Evolutionary conservation across 92 coral and sea anemone genomes (phyloP), one percentile per base, ranked within the genome.

Genomic region (Scolanthus callimorphus): DNA sequence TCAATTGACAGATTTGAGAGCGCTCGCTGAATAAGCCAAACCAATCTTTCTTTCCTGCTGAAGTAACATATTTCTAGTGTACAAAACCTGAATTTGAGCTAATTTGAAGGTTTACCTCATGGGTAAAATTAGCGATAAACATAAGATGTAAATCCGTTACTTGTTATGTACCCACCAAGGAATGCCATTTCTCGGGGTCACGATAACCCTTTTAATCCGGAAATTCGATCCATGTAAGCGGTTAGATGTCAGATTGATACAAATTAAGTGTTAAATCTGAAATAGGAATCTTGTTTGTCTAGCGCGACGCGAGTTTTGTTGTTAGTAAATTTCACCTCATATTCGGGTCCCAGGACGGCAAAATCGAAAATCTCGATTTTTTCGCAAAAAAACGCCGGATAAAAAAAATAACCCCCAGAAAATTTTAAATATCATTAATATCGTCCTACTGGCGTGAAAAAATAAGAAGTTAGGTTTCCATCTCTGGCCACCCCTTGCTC

Each of bases 11-110:
- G 41, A 34, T 34, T 34, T 34, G 8, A 34, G 41, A 34, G 41
- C 41, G 41, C 41, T 34, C 41, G 41, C 41, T 34, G 41, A 34
- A 34, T 34, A 34, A 34, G 41, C 41, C 41, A 34, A 34, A 34
- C 41, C 41, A 34, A 34, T 34, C 41, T 6, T 34, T 34, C 6
- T 34, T 34, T 15, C 41, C 6, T 15, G 41, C 15, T 34, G 41
- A 34, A 34, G 41, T 34, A 34, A 34, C 15, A 34, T 34, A 34
- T 34, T 34, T 34, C 41, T 15, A 34, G 41, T 34, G 41, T 15
- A 34, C 41, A 34, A 34, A 34, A 34, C 41, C 41, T 34, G 41
- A 34, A 34, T 34, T 34, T 34, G 41, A 34, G 15, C 8, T 34
- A 34, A 34, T 34, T 34, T 34, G 15, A 34, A 34, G 41, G 41